Conservation (phyloP, 2,888 invertebrate species). For the Calameuta filiformis region DNA sequence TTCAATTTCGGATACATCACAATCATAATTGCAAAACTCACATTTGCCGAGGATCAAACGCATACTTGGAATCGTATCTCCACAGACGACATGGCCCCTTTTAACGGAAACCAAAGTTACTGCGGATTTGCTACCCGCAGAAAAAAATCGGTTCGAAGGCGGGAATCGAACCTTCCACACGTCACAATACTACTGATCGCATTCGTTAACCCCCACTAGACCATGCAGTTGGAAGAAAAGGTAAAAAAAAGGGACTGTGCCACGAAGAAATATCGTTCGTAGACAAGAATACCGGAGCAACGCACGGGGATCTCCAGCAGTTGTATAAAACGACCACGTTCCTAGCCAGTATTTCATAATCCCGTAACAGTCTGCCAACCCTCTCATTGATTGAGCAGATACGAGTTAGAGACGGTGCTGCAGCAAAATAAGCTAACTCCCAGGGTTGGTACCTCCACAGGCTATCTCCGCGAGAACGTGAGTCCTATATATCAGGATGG, state of each 20-base stretch:
- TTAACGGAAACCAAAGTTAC: too few species aligned
- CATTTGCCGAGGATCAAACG: too few species aligned
- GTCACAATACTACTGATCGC: too few species aligned
- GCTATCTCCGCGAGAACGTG: background rate
- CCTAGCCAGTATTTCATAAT: conserved; percentile 47
- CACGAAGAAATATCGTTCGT: background rate
- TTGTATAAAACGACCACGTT: conserved; percentile 46
- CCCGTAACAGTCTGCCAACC: conserved; percentile 47
- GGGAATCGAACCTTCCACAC: too few species aligned
- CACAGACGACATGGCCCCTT: too few species aligned
- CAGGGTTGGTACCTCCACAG: background rate
- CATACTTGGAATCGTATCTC: too few species aligned
- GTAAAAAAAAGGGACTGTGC: background rate
- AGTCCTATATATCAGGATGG: conserved; percentile 28
- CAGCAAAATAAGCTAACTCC: conserved; percentile 38
- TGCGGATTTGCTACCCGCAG: too few species aligned
- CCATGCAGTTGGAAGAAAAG: background rate
- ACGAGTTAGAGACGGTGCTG: conserved; percentile 33
- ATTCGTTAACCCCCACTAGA: too few species aligned
- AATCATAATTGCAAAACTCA: background rate
- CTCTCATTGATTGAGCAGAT: conserved; percentile 54
- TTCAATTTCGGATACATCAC: background rate
- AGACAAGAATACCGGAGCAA: background rate
- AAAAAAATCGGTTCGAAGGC: too few species aligned
- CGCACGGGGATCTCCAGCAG: conserved; percentile 7